These are phyloP conservation scores for Stigmatopora argus DNA, from an alignment of 2,113 vertebrate species.

Conservation along the genomic window DNA sequence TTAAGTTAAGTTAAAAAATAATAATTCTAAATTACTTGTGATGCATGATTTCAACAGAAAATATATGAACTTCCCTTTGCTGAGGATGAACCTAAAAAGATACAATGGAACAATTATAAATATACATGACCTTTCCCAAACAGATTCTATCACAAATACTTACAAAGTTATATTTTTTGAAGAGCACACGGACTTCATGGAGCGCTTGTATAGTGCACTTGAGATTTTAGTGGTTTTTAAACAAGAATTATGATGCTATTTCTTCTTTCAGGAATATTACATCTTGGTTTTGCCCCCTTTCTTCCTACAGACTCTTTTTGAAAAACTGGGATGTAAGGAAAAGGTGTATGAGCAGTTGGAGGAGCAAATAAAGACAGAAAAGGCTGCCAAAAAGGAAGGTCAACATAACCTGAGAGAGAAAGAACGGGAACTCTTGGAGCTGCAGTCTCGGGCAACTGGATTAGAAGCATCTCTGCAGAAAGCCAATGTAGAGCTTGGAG, in stretches of 20 bases:
- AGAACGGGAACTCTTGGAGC: conserved; percentile 85
- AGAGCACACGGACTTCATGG: too few relatives aligned
- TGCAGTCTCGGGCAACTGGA: conserved; percentile 75
- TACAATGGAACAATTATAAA: too few relatives aligned
- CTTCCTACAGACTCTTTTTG: conserved; percentile 73
- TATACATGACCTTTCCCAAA: too few relatives aligned
- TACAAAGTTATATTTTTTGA: too few relatives aligned
- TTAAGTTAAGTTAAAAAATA: too few relatives aligned
- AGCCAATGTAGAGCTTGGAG: conserved; percentile 73
- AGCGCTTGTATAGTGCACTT: background rate
- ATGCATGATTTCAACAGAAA: too few relatives aligned
- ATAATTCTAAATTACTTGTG: too few relatives aligned
- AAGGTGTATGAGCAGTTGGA: conserved; percentile 78
- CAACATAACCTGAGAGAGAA: conserved; percentile 81
- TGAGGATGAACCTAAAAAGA: too few relatives aligned
- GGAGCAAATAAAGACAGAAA: conserved; percentile 76
- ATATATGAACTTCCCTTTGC: too few relatives aligned
- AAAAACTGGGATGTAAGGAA: conserved; percentile 80
- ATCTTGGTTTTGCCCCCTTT: background rate
- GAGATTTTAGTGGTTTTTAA: background rate
- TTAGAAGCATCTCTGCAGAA: conserved; percentile 78
- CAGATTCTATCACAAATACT: too few relatives aligned
- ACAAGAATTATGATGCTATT: background rate
- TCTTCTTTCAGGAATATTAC: background rate
- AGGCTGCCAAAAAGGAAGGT: conserved; percentile 74